These are phyloP conservation scores for Coelopa pilipes DNA, from an alignment of 2,888 invertebrate genomes.

Conservation along the genomic window DNA sequence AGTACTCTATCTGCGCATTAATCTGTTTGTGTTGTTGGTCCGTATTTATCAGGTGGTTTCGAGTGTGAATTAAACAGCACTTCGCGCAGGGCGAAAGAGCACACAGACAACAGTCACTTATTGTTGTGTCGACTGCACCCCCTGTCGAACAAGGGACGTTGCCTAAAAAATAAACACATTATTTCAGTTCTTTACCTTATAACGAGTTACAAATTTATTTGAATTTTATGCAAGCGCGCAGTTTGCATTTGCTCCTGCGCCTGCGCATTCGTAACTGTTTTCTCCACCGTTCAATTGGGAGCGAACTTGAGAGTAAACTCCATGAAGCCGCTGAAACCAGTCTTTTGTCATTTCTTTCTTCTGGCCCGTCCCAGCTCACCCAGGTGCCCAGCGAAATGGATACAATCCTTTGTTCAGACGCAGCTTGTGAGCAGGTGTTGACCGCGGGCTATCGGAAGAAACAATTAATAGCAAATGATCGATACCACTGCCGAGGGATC, in stretches of 20 bases:
- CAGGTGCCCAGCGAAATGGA: not conserved
- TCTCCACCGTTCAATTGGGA: not conserved
- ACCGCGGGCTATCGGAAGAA: not conserved
- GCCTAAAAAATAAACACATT: constrained; percentile 24
- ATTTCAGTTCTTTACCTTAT: constrained; percentile 10
- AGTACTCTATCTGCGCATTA: not conserved
- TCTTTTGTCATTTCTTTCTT: constrained; percentile 14
- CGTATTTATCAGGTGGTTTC: constrained; percentile 19
- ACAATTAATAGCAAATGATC: not conserved
- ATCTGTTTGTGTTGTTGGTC: not conserved
- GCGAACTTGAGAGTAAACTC: constrained; percentile 11
- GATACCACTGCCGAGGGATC: too few species aligned
- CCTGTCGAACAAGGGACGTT: constrained; percentile 12
- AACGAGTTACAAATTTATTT: constrained; percentile 50
- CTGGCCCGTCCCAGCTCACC: constrained; percentile 42
- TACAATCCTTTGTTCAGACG: too few species aligned
- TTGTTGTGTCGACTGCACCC: constrained; percentile 21
- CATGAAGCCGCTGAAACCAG: constrained; percentile 35
- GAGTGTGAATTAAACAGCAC: constrained; percentile 23
- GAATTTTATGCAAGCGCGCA: constrained; percentile 51
- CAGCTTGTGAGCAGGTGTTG: not conserved
- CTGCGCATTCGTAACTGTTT: constrained; percentile 31
- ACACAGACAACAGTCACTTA: not conserved
- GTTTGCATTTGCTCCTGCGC: constrained; percentile 13
- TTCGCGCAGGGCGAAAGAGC: not conserved